Base-by-base conservation (phyloP, 2,113 vertebrate genomes). In the Entelurus aequoreus region DNA sequence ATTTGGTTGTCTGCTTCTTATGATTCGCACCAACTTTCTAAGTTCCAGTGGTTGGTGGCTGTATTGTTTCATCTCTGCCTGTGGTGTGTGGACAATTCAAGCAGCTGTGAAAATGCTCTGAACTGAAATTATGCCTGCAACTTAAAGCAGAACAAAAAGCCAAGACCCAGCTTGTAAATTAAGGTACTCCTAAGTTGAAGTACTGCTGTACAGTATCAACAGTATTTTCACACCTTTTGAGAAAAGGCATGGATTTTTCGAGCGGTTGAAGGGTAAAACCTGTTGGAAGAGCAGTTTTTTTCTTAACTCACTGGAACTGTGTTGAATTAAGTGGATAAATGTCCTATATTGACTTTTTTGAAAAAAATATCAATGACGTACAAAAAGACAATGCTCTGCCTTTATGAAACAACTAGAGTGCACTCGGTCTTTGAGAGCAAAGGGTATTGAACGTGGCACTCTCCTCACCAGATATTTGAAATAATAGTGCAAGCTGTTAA, bases 301-400 rank as follows among this genome's bases (percentile, higher is more conserved):
- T 69, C 55, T 68, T 37, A 35, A 54, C 35, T 64, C 60, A 59
- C 28, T 49, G 56, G 61, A 63, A 35, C 47, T 69, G 48, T 40
- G 70, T 69, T 63, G n/a, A 48, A 52, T 63, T 70, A 68, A 74
- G 69, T 75, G 75, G 82, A 72, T 79, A 85, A 87, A 75, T 82
- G 78, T 72, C 56, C 76, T 42, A 68, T 81, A 87, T 90, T 79
- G 86, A 87, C 81, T 82, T 76, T 73, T 68, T 60, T 57, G 64
- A 28, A 73, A 51, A 46, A 77, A 84, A 79, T 69, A 74, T 73
- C 83, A 82, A 75, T 83, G 64, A 65, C 68, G 55, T 72, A 75
- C 62, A 60, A 83, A 57, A 76, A 78, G 68, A 78, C 65, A 59
- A 66, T 47, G 62, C 76, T 84, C 75, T 80, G 58, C 65, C 67